Base-by-base conservation (phyloP, 2,113 vertebrate genomes). In the Takifugu bimaculatus region DNA sequence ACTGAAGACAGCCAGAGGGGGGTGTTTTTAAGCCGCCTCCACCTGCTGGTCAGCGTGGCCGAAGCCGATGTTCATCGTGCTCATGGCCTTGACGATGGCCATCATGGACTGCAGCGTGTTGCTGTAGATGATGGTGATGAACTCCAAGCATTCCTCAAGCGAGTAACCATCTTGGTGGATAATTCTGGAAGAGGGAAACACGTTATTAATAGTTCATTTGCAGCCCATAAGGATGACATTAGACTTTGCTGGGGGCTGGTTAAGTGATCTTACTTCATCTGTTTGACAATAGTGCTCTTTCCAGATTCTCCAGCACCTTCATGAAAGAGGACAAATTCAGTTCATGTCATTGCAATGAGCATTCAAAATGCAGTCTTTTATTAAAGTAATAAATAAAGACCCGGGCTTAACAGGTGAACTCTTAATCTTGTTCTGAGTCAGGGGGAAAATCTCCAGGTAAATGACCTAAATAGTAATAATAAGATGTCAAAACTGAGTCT, bases 211-310 rank as follows among this genome's bases (percentile, higher is more conserved):
- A 49, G 51, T 6, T 5, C 39, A 27, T 52, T 64, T 26, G 45
- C 13, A 26, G 13, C 14, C n/a, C 13, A 5, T 2, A 14, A 42
- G 43, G 55, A 47, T 13, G 4, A 53, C 28, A 32, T 39, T 3
- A 20, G 4, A 20, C 20, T 20, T 20, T 20, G 20, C 20, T 20
- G 20, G 20, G 20, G 20, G 20, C 20, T 20, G 29, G 3, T 13
- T 42, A 4, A 6, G 67, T 12, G 14, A 28, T 65, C 95, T 94
- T 88, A 99, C 96, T 99, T 99, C 97, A 98, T 99, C 90, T 99
- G 96, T 88, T 99, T 99, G 91, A 99, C 97, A 0, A 98, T 99
- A 48, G 96, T 99, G 84, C 97, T 98, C 79, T 99, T 98, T 13
- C 97, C 97, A 0, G 97, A 99, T 80, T 99, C 97, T 26, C 97